Conservation (phyloP, 2,888 invertebrate genomes). For the Marronus borbonicus region DNA sequence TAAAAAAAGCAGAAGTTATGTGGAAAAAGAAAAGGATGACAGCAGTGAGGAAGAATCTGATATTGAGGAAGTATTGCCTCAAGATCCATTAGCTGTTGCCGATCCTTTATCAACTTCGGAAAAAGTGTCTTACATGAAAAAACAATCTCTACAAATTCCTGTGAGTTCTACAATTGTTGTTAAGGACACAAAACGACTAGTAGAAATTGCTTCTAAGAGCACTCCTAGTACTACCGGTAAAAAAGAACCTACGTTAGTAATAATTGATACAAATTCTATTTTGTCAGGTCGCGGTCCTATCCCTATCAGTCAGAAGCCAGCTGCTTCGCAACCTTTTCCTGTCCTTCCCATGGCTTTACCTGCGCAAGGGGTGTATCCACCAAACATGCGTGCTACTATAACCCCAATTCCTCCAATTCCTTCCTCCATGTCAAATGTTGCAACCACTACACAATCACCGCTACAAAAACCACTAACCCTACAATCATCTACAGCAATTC, state of each 20-base stretch:
- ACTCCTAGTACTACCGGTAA: conserved; percentile 71
- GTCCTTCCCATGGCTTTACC: conserved; percentile 73
- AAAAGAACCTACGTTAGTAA: conserved; percentile 84
- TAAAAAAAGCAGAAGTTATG: conserved; percentile 71
- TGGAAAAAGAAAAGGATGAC: conserved; percentile 67
- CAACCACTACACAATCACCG: conserved; percentile 61
- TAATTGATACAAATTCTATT: conserved; percentile 85
- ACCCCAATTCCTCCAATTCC: conserved; percentile 73
- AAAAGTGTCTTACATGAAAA: conserved; percentile 61
- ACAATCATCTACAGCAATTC: conserved; percentile 29
- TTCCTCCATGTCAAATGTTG: conserved; percentile 43
- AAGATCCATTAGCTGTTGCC: conserved; percentile 74
- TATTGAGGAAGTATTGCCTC: conserved; percentile 76
- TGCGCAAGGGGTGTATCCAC: conserved; percentile 78
- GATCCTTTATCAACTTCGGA: conserved; percentile 59
- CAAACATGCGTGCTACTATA: conserved; percentile 75
- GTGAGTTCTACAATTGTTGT: conserved; percentile 74
- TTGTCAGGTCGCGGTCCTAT: conserved; percentile 77
- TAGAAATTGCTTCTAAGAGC: conserved; percentile 79
- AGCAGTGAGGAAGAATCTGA: conserved; percentile 74
- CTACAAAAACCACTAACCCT: conserved; percentile 62
- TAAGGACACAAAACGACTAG: conserved; percentile 81
- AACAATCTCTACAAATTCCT: conserved; percentile 57
- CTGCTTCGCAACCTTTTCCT: conserved; percentile 65
- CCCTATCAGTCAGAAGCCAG: conserved; percentile 69